phyloP scores from a whole-genome alignment of 2,113 vertebrate species.

The Patagioenas fasciata region DNA sequence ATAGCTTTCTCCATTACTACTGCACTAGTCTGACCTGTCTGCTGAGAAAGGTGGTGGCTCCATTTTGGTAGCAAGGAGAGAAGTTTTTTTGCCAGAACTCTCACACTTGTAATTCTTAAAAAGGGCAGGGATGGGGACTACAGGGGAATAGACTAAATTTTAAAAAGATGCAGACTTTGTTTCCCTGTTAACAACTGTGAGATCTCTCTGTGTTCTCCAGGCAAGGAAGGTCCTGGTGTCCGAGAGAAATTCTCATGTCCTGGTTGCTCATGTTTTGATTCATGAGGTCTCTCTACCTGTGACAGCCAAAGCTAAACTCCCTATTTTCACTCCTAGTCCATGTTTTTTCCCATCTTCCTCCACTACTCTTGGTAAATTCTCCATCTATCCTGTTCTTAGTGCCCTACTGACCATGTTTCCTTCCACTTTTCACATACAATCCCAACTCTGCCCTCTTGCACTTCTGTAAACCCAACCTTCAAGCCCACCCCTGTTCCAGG shows the following conservation, averaged over 20 bases:
- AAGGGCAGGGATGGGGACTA: background rate
- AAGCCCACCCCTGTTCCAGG: background rate
- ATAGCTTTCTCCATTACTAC: background rate
- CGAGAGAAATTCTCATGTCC: background rate
- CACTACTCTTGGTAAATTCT: background rate
- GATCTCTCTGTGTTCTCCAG: background rate
- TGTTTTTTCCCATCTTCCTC: background rate
- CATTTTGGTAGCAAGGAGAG: background rate
- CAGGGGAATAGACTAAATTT: background rate
- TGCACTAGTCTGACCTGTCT: background rate
- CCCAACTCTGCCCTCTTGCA: background rate
- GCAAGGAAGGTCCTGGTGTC: background rate
- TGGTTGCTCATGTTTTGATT: background rate
- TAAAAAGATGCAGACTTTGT: background rate
- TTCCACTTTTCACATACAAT: background rate
- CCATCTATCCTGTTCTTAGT: background rate
- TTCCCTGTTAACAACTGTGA: background rate
- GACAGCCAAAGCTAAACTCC: background rate
- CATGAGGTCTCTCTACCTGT: background rate
- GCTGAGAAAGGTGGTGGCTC: background rate
- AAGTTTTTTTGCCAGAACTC: background rate
- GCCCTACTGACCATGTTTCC: background rate
- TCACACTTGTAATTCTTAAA: background rate
- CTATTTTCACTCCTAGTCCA: background rate
- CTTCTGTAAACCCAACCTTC: background rate